Base-by-base conservation (phyloP, 2,113 vertebrate species). In the Protobothrops flavoviridis region DNA sequence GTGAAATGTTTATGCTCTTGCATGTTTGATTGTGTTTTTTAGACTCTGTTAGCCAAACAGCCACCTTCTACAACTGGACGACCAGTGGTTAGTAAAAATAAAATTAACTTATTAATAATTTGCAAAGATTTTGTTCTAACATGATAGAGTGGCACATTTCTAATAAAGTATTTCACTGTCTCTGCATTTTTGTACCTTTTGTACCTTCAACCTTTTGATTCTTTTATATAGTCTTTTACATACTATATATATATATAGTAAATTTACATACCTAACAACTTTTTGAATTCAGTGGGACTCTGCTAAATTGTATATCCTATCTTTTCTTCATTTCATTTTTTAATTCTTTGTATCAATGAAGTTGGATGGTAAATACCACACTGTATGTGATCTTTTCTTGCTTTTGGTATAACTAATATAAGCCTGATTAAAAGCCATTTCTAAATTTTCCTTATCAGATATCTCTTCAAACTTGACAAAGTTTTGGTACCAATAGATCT, bases 31-130 rank as follows among this genome's bases (percentile, higher is more conserved):
- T 93, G 94, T 95, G 90, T 90, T 96, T 98, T 98, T 92, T 97
- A 99, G 99, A 98, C 99, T 64, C 98, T 99, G 95, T 96, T 99
- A 95, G 97, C 99, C 52, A 99, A 99, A 97, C 99, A 99, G 95
- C 99, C 98, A 91, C 98, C 99, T 94, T 98, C 98, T 95, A 96
- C 98, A 95, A 98, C 99, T 94, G 99, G 99, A 96, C 98, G 99
- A 94, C 99, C 99, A 96, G 98, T 99, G 98, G 99, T 99, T 96
- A 99, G 98, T 98, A 97, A 94, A 91, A 92, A 10, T 33, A 9
- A 48, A 93, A 95, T 92, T 87, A 86, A 87, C 94, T 87, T 94
- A 81, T 33, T 88, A 86, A 94, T 55, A 90, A n/a, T 45, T 20
- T 24, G 91, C n/a, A 86, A 10, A 39, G 26, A 87, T 93, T 69